Base-by-base conservation (phyloP, 2,888 invertebrate species). In the Auanema sp. region DNA sequence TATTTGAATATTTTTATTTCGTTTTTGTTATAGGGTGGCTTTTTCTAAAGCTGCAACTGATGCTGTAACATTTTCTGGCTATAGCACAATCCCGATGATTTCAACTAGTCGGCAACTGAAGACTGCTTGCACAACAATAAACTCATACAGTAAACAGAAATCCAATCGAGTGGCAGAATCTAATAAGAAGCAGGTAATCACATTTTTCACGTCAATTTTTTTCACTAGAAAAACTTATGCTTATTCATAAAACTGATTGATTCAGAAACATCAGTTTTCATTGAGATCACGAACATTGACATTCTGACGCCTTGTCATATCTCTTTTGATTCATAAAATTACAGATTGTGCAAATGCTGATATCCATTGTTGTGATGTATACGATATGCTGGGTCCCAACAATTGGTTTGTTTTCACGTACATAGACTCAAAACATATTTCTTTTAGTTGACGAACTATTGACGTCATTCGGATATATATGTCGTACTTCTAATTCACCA, bases 281-380 rank as follows among this genome's bases (percentile, higher is more conserved):
- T 8, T 33, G 33, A 11, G 14, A 40, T 24, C 16, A 58, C 1
- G 44, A 57, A 57, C 16, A 42, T 5, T 33, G 3, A 8, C 33
- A 33, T 33, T 33, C 33, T 33, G 4, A 33, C 8, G 8, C 33
- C 8, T 33, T 5, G 3, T 33, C 33, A 33, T 33, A 33, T 8
- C 8, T 33, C 33, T 5, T 33, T 33, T 8, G 8, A 33, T 33
- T 33, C 33, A 33, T 33, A 8, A 41, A 10, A 14, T 51, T 72
- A 53, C 66, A 90, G 89, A 90, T 90, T n/a, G 88, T 90, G 72
- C 89, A 89, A 83, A 90, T 90, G 90, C 84, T 90, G 72, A 88
- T 90, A 1, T 88, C 89, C 0, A 89, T 90, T 18, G 89, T 90
- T 47, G 86, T 89, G 0, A 85, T 90, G 41, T 90, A 90, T 84